Conservation (phyloP, 2,797 vertebrate genomes). For the Capromys pilorides region DNA sequence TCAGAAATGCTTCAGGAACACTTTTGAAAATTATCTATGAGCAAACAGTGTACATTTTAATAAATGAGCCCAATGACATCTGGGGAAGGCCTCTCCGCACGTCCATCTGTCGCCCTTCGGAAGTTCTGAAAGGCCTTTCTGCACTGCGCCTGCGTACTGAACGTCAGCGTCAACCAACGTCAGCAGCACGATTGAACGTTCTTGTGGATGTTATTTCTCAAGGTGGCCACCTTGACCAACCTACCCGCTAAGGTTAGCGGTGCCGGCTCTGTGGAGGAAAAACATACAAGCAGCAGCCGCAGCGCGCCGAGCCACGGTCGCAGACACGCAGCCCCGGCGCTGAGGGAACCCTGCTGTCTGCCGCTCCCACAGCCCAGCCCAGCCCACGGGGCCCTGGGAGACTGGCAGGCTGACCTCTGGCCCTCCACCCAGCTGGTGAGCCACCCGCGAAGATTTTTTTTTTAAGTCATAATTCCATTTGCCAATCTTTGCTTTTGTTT, state of each 20-base stretch:
- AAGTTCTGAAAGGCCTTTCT: neutral
- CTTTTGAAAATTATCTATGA: neutral
- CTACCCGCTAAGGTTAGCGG: neutral
- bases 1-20: conserved; percentile 14
- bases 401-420: neutral
- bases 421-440: neutral
- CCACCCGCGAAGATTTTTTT: neutral
- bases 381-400: neutral
- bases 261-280: neutral
- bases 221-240: conserved; percentile 9
- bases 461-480: neutral
- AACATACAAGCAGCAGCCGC: neutral
- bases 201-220: neutral
- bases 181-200: neutral
- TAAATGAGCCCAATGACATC: neutral
- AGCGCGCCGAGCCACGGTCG: neutral
- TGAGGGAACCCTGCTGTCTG: neutral
- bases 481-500: neutral
- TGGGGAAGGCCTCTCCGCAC: neutral
- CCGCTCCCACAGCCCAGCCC: rapidly evolving
- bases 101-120: neutral
- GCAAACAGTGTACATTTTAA: neutral
- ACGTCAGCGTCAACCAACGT: neutral
- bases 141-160: neutral
- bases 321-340: neutral